A percentile compares a stretch with the other conserved stretches of the same genome.
These are phyloP conservation scores for Endomychus coccineus DNA, from an alignment of 2,888 invertebrate species.

Conservation along the genomic window DNA sequence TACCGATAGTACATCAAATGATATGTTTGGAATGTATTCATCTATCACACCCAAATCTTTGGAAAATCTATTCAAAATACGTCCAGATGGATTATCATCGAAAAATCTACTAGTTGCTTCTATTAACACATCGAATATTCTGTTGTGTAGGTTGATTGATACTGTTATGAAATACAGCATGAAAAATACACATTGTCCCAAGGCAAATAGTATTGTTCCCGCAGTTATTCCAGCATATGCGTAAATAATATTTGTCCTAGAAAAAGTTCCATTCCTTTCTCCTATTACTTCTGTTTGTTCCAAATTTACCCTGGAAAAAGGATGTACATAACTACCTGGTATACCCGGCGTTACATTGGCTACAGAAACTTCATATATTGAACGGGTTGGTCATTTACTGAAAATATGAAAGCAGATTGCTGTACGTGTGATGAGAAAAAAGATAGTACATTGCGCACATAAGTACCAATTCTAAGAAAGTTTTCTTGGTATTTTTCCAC, in stretches of 20 bases:
- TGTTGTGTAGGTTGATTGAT: slow-evolving; percentile 37
- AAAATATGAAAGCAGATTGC: no score
- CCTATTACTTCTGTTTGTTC: slow-evolving; percentile 31
- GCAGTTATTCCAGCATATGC: slow-evolving; percentile 44
- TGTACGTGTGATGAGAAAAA: no score
- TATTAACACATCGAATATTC: slow-evolving; percentile 34
- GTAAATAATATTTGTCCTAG: slow-evolving; percentile 37
- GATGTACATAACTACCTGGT: no score
- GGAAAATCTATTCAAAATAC: slow-evolving; percentile 42
- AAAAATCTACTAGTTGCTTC: slow-evolving; percentile 40
- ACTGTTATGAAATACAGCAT: slow-evolving; percentile 38
- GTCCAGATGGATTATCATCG: slow-evolving; percentile 39
- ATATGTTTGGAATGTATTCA: slow-evolving; percentile 50
- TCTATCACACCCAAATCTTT: slow-evolving; percentile 53
- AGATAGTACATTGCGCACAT: no score
- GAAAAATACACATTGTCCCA: slow-evolving; percentile 35
- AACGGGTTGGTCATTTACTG: no score
- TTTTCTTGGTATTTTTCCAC: no score
- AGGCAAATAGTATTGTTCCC: slow-evolving; percentile 40
- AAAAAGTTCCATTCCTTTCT: slow-evolving; percentile 19
- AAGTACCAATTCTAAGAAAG: no score
- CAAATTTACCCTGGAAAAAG: slow-evolving; percentile 36
- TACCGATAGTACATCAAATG: slow-evolving; percentile 38
- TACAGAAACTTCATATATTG: no score
- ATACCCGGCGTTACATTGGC: no score